These are phyloP conservation scores for Cynopterus brachyotis DNA, from an alignment of 2,113 vertebrate genomes.

Conservation along the genomic window DNA sequence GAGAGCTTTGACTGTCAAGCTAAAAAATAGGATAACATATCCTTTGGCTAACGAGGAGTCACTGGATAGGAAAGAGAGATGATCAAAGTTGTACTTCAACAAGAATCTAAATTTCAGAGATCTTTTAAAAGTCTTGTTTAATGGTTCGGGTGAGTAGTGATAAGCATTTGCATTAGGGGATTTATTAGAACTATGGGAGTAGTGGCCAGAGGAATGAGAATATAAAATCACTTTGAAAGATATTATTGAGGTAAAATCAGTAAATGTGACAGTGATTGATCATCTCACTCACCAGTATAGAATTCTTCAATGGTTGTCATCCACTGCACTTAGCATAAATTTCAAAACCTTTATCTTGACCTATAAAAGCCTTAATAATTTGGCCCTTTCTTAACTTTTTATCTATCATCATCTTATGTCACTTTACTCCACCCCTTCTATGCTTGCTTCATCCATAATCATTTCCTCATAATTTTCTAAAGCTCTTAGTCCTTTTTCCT, in stretches of 20 bases:
- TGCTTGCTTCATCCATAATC: not conserved
- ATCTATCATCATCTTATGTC: not conserved
- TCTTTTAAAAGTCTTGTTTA: not conserved
- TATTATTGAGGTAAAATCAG: not conserved
- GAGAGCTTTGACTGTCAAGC: not conserved
- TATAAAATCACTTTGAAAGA: not conserved
- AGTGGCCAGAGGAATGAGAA: not conserved
- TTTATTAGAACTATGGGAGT: slow-evolving; percentile 1
- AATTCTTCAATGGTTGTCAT: not conserved
- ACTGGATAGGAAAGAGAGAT: not conserved
- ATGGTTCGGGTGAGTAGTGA: not conserved
- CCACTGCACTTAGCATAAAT: not conserved
- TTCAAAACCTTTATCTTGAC: slow-evolving; percentile 32
- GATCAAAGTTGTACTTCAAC: not conserved
- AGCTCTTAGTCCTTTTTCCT: not conserved
- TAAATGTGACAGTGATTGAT: not conserved
- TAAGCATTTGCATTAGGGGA: not conserved
- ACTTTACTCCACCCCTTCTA: not conserved
- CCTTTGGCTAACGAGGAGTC: not conserved
- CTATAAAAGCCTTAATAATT: not conserved
- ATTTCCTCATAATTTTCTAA: not conserved
- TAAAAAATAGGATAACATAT: not conserved
- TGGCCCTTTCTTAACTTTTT: not conserved
- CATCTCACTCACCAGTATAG: not conserved
- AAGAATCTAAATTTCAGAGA: not conserved